Percentiles rank a stretch among this genome's conserved stretches.
Conservation (phyloP, 2,113 vertebrate species). For the Beaufortia kweichowensis region DNA sequence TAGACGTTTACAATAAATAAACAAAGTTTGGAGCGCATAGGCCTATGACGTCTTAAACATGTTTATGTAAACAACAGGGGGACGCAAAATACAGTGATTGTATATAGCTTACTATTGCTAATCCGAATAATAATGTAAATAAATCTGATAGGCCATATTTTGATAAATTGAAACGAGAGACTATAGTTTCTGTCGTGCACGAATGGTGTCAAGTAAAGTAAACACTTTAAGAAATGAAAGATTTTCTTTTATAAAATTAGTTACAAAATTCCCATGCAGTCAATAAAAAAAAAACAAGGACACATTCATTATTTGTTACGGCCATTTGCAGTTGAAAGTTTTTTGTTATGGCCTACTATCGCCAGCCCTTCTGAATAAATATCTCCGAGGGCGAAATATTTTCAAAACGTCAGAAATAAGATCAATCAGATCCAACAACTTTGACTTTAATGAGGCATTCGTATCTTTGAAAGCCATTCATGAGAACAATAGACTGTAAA, state of each 20-base stretch:
- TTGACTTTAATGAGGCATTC: constrained; percentile 62
- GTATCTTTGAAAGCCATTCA: constrained; percentile 72
- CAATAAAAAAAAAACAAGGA: too few species aligned
- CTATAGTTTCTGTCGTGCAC: not conserved
- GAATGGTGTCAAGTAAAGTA: too few species aligned
- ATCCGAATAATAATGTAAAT: not conserved
- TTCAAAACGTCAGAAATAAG: constrained; percentile 35
- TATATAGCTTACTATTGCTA: not conserved
- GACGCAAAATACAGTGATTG: not conserved
- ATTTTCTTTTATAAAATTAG: too few species aligned
- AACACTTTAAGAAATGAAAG: not conserved
- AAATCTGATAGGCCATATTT: not conserved
- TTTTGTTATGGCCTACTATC: not conserved
- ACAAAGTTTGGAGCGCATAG: not conserved
- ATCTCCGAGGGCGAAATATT: constrained; percentile 43
- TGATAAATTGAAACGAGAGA: not conserved
- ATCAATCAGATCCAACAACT: constrained; percentile 59
- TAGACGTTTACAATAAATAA: not conserved
- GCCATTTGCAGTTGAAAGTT: not conserved
- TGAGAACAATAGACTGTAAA: constrained; percentile 75
- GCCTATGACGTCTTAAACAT: not conserved
- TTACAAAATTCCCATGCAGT: too few species aligned
- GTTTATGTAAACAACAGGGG: not conserved
- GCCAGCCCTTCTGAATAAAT: not conserved
- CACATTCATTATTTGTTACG: too few species aligned